Evolutionary conservation across 2,797 vertebrate species (phyloP).

Genomic region (Falco novaeseelandiae): DNA sequence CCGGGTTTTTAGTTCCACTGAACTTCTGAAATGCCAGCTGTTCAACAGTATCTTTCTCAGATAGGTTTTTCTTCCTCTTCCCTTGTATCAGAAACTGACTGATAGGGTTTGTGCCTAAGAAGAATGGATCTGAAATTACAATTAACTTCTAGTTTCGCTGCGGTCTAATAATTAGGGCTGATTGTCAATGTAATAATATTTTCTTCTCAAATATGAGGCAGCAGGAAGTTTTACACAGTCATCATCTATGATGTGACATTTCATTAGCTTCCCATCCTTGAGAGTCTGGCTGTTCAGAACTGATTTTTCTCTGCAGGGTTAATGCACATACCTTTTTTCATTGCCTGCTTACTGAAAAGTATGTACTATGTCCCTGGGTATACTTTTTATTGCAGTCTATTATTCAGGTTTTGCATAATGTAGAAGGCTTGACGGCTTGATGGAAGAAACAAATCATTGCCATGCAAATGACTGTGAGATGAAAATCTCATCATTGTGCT

Average conservation of each 20-base stretch:
- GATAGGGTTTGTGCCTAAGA: neutral
- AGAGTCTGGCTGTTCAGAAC: neutral
- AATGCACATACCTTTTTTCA: neutral
- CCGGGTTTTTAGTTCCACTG: neutral
- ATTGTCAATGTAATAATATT: neutral
- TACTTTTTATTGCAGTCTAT: slow-evolving; percentile 15
- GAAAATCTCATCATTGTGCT: slow-evolving; percentile 12
- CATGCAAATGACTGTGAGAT: slow-evolving; percentile 14
- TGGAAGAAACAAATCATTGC: slow-evolving; percentile 27
- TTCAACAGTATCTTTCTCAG: neutral
- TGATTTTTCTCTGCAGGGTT: neutral
- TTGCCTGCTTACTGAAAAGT: slow-evolving; percentile 9
- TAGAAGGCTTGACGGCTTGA: neutral
- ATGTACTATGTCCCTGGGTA: neutral
- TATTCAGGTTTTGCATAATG: slow-evolving; percentile 18
- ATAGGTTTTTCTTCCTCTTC: neutral
- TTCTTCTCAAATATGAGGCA: neutral
- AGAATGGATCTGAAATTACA: neutral
- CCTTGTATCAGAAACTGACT: neutral
- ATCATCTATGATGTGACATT: neutral
- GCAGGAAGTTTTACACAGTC: neutral
- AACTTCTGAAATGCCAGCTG: neutral
- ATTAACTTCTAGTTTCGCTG: neutral
- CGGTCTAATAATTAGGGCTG: neutral
- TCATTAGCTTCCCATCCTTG: neutral